Evolutionary conservation across 37 sponge, comb jelly and placozoan species (phyloP).

Genomic region (Crambe crambe): DNA sequence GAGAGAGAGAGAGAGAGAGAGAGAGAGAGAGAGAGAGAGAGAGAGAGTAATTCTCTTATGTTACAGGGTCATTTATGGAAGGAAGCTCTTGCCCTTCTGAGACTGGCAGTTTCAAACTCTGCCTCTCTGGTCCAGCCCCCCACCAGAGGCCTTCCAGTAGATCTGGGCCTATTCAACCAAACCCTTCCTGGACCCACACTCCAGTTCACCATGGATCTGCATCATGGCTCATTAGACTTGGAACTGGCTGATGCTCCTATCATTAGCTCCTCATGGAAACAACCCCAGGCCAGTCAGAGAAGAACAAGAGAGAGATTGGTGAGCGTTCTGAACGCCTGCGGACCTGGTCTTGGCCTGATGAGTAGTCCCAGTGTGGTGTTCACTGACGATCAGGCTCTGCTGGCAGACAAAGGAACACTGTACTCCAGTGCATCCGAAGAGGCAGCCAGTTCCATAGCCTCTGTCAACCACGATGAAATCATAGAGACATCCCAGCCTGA

Average conservation of each 20-base stretch:
- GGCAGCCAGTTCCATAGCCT: slow-evolving; percentile 29
- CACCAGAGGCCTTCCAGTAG: slow-evolving; percentile 64
- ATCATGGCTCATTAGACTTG: slow-evolving; percentile 53
- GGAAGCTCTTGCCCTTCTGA: slow-evolving; percentile 57
- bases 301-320: slow-evolving; percentile 65
- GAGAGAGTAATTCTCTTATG: too few species aligned
- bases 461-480: slow-evolving; percentile 23
- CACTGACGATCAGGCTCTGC: slow-evolving; percentile 58
- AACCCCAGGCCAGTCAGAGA: slow-evolving; percentile 54
- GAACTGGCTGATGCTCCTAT: slow-evolving; percentile 26
- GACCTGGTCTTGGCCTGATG: slow-evolving; percentile 47
- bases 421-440: slow-evolving; percentile 54
- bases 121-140: slow-evolving; percentile 71
- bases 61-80: slow-evolving; percentile 61
- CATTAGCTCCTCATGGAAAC: slow-evolving; percentile 51
- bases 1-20: too few species aligned
- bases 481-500: slow-evolving; percentile 55
- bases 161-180: slow-evolving; percentile 68
- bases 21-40: too few species aligned
- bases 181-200: slow-evolving; percentile 87
- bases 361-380: slow-evolving; percentile 73
- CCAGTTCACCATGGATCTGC: slow-evolving; percentile 66
- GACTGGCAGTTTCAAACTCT: slow-evolving; percentile 64
- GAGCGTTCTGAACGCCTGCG: slow-evolving; percentile 71
- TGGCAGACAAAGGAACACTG: slow-evolving; percentile 27